phyloP scores from a whole-genome alignment of 2,113 vertebrate genomes.

The Malurus elegans region DNA sequence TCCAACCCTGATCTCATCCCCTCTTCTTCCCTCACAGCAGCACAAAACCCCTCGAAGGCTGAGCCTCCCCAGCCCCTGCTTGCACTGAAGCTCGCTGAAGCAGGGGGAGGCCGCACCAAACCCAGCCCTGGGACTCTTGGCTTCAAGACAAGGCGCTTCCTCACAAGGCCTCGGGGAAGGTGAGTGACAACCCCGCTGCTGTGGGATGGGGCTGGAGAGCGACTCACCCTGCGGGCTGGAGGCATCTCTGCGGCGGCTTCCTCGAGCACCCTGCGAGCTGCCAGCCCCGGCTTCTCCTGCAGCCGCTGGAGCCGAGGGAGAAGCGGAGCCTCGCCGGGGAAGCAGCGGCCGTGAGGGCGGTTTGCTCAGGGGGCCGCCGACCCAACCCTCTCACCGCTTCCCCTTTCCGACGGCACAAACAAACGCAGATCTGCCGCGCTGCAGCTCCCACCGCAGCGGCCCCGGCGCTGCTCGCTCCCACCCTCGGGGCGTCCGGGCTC shows the following conservation, averaged over 20 bases:
- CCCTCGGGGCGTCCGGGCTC: rapidly evolving
- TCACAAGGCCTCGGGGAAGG: background rate
- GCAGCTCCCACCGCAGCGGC: rapidly evolving
- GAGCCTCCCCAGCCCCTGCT: background rate
- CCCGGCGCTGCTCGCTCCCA: rapidly evolving
- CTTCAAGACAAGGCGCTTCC: background rate
- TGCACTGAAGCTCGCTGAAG: rapidly evolving
- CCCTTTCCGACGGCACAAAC: background rate
- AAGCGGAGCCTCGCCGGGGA: background rate
- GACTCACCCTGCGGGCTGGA: conserved; percentile 1
- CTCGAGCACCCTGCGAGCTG: rapidly evolving
- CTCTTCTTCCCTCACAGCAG: background rate
- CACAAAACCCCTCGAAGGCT: background rate
- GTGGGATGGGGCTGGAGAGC: background rate
- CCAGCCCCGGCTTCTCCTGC: background rate
- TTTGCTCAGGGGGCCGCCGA: background rate
- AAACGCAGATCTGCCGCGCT: background rate
- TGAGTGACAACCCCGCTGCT: rapidly evolving
- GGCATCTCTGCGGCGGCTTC: background rate
- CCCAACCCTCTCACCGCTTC: conserved; percentile 29
- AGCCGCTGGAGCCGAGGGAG: background rate
- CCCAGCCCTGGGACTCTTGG: background rate
- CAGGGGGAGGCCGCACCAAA: background rate
- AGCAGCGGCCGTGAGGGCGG: background rate
- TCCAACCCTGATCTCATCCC: background rate